phyloP scores from a whole-genome alignment of 2,113 vertebrate genomes.

The Silurus meridionalis region DNA sequence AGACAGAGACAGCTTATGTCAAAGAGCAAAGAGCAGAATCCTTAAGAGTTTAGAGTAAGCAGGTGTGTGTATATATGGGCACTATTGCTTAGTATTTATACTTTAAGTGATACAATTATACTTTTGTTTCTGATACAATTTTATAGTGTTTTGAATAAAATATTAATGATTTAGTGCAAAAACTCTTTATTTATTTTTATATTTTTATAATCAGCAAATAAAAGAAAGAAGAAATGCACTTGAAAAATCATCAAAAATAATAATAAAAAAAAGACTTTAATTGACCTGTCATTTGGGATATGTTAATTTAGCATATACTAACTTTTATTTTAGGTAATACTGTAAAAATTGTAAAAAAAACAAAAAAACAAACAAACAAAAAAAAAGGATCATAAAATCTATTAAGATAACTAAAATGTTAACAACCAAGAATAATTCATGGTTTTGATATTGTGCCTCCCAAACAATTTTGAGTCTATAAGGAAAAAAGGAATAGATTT shows the following conservation, averaged over 20 bases:
- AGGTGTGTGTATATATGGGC: conserved; percentile 57
- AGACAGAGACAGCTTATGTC: conserved; percentile 61
- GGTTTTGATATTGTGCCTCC: background rate
- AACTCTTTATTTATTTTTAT: too few relatives aligned
- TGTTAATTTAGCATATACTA: background rate
- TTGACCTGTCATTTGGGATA: background rate
- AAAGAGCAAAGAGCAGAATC: conserved; percentile 40
- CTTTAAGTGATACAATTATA: background rate
- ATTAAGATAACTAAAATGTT: background rate
- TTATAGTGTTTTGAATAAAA: background rate
- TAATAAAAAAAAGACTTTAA: background rate
- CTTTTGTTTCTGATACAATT: background rate
- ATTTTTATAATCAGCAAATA: background rate
- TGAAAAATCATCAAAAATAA: background rate
- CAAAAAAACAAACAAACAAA: too few relatives aligned
- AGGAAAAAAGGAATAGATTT: background rate
- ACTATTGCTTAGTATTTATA: background rate
- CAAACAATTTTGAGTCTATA: background rate
- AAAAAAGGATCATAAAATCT: background rate
- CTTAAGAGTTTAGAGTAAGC: conserved; percentile 34
- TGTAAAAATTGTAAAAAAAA: background rate
- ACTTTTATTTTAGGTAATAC: background rate
- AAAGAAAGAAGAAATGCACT: background rate
- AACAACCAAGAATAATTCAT: background rate
- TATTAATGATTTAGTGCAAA: background rate